phyloP scores from a whole-genome alignment of 2,113 vertebrate genomes.

The Nothocercus julius region DNA sequence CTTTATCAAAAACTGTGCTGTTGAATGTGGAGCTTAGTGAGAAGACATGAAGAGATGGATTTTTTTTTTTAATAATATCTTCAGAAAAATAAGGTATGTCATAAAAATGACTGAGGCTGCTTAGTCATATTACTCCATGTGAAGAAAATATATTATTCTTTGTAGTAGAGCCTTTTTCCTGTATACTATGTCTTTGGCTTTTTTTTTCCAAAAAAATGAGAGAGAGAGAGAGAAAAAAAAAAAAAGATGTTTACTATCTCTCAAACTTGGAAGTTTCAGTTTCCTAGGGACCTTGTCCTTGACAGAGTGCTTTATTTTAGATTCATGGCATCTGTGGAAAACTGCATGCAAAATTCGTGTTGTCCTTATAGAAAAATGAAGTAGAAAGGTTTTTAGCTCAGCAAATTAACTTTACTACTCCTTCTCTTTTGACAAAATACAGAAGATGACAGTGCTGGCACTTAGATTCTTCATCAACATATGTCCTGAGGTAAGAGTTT shows the following conservation, averaged over 20 bases:
- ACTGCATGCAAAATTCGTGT: not conserved
- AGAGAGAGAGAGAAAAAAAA: no score
- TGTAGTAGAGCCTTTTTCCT: not conserved
- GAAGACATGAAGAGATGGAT: not conserved
- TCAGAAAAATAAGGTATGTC: not conserved
- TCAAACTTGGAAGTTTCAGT: not conserved
- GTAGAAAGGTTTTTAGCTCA: not conserved
- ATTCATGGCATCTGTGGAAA: not conserved
- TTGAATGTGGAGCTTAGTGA: not conserved
- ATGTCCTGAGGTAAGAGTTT: not conserved
- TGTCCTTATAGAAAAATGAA: not conserved
- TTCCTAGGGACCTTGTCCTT: not conserved
- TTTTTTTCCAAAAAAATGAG: not conserved
- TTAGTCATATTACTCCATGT: not conserved
- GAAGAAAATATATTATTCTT: not conserved
- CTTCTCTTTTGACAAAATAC: not conserved
- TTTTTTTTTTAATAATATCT: not conserved
- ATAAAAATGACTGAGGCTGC: not conserved
- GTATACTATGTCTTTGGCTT: not conserved
- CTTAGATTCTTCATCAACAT: not conserved
- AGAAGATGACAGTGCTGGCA: not conserved
- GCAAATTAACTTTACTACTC: not conserved
- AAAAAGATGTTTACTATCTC: not conserved
- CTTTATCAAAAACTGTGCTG: not conserved
- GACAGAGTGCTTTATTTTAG: not conserved